These are phyloP conservation scores for Staurois parvus DNA, from an alignment of 2,797 vertebrate genomes.

Conservation along the genomic window DNA sequence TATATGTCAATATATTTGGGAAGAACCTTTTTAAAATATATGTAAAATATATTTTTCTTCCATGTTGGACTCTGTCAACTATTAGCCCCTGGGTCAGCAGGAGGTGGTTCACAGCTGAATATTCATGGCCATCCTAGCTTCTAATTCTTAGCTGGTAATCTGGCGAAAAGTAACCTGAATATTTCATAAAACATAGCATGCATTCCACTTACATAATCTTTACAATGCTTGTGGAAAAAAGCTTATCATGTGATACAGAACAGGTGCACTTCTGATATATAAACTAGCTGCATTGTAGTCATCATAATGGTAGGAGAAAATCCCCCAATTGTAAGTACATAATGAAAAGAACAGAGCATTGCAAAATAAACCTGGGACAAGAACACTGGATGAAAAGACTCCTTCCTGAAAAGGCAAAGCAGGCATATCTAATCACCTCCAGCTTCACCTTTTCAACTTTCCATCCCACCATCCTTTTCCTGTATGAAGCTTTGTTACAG, in stretches of 20 bases:
- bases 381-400: not conserved
- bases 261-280: slow-evolving; percentile 29
- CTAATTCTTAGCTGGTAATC: too few species aligned
- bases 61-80: too few species aligned
- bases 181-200: not conserved
- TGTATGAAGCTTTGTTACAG: too few species aligned
- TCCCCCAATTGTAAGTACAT: not conserved
- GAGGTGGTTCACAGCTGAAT: too few species aligned
- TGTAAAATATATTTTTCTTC: too few species aligned
- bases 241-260: slow-evolving; percentile 24
- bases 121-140: too few species aligned
- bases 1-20: too few species aligned
- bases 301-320: not conserved
- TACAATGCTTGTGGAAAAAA: slow-evolving; percentile 16
- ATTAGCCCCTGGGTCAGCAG: too few species aligned
- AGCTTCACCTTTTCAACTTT: not conserved
- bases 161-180: too few species aligned
- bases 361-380: not conserved
- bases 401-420: not conserved
- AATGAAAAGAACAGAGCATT: not conserved
- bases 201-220: not conserved
- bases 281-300: not conserved
- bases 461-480: not conserved
- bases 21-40: too few species aligned
- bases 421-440: not conserved